phyloP scores from a whole-genome alignment of 2,113 vertebrate genomes.

The Pteronura brasiliensis region DNA sequence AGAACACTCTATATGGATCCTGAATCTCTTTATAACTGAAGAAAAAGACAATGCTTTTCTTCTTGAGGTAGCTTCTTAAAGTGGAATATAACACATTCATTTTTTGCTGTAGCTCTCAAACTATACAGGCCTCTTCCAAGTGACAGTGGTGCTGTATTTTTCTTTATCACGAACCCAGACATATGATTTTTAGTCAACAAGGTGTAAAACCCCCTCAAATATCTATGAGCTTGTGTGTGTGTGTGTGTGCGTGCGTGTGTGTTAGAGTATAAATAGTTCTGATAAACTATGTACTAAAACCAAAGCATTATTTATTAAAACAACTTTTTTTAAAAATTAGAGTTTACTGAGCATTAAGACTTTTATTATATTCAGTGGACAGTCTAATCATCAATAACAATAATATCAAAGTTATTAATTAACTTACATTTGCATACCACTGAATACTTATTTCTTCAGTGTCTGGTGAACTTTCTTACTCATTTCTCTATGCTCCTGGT shows the following conservation, averaged over 20 bases:
- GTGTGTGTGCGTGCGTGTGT: background rate
- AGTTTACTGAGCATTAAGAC: background rate
- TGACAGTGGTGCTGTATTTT: constrained; percentile 89
- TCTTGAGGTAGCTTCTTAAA: constrained; percentile 91
- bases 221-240: background rate
- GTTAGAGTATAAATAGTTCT: background rate
- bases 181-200: background rate
- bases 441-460: background rate
- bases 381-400: background rate
- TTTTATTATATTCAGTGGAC: background rate
- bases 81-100: constrained; percentile 94
- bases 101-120: constrained; percentile 93
- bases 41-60: constrained; percentile 95
- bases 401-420: background rate
- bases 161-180: background rate
- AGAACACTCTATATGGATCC: constrained; percentile 90
- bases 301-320: background rate
- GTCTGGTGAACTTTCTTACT: background rate
- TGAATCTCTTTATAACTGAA: constrained; percentile 96
- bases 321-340: background rate
- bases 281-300: background rate
- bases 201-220: background rate
- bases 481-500: background rate
- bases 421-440: background rate
- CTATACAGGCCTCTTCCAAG: constrained; percentile 93